Conservation (phyloP, 1,140 invertebrate species). For the Drosophila nigrodunni region DNA sequence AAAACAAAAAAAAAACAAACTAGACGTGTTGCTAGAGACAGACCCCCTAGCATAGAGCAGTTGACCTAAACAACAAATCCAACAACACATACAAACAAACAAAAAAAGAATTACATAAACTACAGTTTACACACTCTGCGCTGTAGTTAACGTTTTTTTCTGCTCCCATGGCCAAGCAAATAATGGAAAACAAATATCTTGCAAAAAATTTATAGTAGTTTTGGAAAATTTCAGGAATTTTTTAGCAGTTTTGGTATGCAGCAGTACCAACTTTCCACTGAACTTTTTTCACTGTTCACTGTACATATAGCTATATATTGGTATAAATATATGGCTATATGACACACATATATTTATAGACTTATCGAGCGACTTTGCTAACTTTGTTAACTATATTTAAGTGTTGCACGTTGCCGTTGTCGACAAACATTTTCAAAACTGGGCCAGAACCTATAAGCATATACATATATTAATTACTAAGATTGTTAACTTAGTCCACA, state of each 20-base stretch:
- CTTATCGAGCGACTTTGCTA: conserved; percentile 45
- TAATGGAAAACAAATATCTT: conserved; percentile 35
- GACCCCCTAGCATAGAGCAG: conserved; percentile 65
- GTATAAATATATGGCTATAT: conserved; percentile 24
- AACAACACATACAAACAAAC: conserved; percentile 28
- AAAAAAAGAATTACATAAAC: background rate
- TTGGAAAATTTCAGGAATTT: conserved; percentile 17
- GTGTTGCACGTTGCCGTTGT: conserved; percentile 76
- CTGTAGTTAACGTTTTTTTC: conserved; percentile 35
- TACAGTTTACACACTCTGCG: conserved; percentile 5
- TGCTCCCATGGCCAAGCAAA: conserved; percentile 46
- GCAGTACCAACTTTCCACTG: conserved; percentile 47
- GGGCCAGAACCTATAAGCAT: conserved; percentile 14
- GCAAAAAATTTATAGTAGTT: conserved; percentile 7
- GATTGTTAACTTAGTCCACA: conserved; percentile 21
- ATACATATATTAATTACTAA: conserved; percentile 44
- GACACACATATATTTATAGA: conserved; percentile 26
- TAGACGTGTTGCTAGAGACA: conserved; percentile 70
- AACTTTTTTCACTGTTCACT: conserved; percentile 33
- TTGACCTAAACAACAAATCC: conserved; percentile 41
- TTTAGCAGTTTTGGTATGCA: conserved; percentile 15
- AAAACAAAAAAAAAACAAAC: conserved; percentile 2
- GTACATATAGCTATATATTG: conserved; percentile 10
- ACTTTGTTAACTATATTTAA: conserved; percentile 81
- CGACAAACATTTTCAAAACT: conserved; percentile 55